Evolutionary conservation across 2,113 vertebrate genomes (phyloP), one percentile per base, ranked within the genome.

Genomic region (Melierax canorus): DNA sequence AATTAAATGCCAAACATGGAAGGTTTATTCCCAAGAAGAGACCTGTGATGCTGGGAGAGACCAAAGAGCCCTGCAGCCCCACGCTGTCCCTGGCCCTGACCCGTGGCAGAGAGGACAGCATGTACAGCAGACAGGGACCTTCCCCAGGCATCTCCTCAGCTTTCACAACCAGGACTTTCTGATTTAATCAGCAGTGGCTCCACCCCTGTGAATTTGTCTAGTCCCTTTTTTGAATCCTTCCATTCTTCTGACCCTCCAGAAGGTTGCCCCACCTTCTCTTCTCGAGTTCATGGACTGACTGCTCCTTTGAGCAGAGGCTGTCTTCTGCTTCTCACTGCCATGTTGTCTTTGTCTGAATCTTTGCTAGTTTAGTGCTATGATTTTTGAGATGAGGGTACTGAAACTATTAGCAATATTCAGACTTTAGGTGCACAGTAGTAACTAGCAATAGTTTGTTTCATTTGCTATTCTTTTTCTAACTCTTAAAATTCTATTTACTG

Each of bases 81-180:
- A 0, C 0, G 0, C 8, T 81, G 59, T 60, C 66, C 36, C 32
- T 32, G 67, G 16, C 41, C 2, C 0, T 14, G 27, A 34, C 20
- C n/a, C 22, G 45, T 21, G 11, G 45, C 55, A 64, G 45, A 76
- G 32, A 29, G 32, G 29, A 76, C 19, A 80, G 24, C 24, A 15
- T 9, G 26, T 58, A 11, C 18, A 66, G 59, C 23, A 78, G 45
- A 34, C 30, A 53, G 26, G 29, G 53, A 69, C 19, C 51, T 74
- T 69, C 29, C 43, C 38, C 10, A 74, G 38, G 12, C 7, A 9
- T 13, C 15, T 13, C 43, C 20, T 86, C 78, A 55, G 43, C 36
- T 81, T 87, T 77, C 66, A 39, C 34, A 72, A 4, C 6, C 23
- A 32, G 1, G 2, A 10, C 29, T 74, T 80, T n/a, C 30, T 63